Conservation (phyloP, 2,113 vertebrate species). For the Tinamus guttatus region DNA sequence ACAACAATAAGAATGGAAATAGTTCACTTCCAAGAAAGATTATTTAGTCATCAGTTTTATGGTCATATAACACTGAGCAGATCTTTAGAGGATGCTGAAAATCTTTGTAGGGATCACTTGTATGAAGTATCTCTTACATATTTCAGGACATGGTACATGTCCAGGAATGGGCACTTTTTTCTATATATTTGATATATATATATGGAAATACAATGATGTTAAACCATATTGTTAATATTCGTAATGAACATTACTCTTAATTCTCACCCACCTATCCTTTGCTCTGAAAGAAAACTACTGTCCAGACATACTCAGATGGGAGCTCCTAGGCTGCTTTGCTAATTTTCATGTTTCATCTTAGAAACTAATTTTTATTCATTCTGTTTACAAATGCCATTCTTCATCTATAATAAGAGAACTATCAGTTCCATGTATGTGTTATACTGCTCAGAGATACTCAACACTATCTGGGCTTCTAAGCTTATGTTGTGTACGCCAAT, state of each 20-base stretch:
- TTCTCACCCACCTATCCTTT: neutral
- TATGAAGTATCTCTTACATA: neutral
- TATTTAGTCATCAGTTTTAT: neutral
- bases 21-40: neutral
- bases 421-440: neutral
- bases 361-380: neutral
- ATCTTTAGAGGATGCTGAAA: slow-evolving; percentile 7
- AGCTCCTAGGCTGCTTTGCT: neutral
- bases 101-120: neutral
- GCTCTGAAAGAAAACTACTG: neutral
- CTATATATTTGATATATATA: neutral
- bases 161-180: neutral
- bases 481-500: neutral
- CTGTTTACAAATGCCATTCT: neutral
- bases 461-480: neutral
- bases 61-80: neutral
- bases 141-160: neutral
- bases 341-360: neutral
- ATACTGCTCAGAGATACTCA: neutral
- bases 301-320: neutral
- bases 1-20: neutral
- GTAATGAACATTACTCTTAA: neutral
- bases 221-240: neutral
- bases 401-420: neutral
- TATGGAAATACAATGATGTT: neutral